A percentile compares a stretch with the other conserved stretches of the same genome.
These are phyloP conservation scores for Nesogale talazaci DNA, from an alignment of 2,113 vertebrate genomes.

Conservation along the genomic window DNA sequence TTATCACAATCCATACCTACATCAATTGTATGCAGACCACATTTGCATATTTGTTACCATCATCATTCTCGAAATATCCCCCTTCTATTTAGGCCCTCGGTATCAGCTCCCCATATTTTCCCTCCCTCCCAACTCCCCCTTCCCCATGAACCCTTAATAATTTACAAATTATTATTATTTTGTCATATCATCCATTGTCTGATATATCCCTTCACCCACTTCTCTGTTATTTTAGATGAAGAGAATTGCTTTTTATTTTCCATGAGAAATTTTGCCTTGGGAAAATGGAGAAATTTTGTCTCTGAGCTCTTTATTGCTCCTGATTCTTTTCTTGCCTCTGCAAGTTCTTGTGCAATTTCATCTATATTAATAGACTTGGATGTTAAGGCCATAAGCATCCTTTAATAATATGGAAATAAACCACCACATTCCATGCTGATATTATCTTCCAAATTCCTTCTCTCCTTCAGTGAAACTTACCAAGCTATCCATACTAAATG, in stretches of 20 bases:
- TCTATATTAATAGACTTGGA: neutral
- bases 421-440: neutral
- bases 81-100: no score
- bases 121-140: no score
- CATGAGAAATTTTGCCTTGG: slow-evolving; percentile 8
- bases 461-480: slow-evolving; percentile 24
- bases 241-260: neutral
- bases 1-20: no score
- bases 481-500: neutral
- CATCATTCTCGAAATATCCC: no score
- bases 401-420: slow-evolving; percentile 62
- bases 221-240: slow-evolving; percentile 5
- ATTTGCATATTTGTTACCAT: no score
- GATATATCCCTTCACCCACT: no score
- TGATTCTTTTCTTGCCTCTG: slow-evolving; percentile 34
- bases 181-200: no score
- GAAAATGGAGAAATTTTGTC: neutral
- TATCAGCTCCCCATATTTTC: no score
- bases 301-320: slow-evolving; percentile 1
- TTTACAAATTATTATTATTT: no score
- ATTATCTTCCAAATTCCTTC: slow-evolving; percentile 16
- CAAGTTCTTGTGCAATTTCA: slow-evolving; percentile 39
- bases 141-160: no score
- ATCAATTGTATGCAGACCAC: no score
- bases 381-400: slow-evolving; percentile 1